Percentiles rank a stretch among this genome's conserved stretches.
phyloP scores from a whole-genome alignment of 2,113 vertebrate genomes.

The Pungitius pungitius region DNA sequence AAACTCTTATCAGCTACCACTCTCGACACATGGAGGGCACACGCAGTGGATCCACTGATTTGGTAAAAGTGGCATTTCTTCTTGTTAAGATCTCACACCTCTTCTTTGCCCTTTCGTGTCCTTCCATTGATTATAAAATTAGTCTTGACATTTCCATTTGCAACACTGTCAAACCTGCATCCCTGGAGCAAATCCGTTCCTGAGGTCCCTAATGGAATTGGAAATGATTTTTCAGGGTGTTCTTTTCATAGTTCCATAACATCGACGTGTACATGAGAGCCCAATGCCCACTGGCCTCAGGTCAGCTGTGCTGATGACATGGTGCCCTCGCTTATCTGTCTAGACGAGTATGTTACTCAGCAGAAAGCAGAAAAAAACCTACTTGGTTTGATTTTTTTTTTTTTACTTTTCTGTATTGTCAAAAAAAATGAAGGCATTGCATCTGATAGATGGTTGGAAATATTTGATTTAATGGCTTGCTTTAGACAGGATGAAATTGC shows the following conservation, averaged over 20 bases:
- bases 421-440: neutral
- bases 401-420: neutral
- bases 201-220: neutral
- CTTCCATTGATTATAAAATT: conserved; percentile 35
- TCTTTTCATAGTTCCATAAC: neutral
- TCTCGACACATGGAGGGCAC: conserved; percentile 27
- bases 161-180: neutral
- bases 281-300: neutral
- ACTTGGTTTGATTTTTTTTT: neutral
- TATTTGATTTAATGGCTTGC: neutral
- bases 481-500: neutral
- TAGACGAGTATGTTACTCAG: neutral
- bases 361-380: neutral
- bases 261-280: neutral
- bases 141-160: conserved; percentile 52
- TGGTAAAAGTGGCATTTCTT: conserved; percentile 38
- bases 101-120: conserved; percentile 31
- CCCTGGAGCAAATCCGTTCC: neutral
- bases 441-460: neutral
- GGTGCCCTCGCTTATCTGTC: neutral
- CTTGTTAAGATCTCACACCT: conserved; percentile 42
- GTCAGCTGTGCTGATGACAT: neutral
- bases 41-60: conserved; percentile 18
- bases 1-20: conserved; percentile 48
- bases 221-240: neutral